These are phyloP conservation scores for Cryptoleucopteryx plumbea DNA, from an alignment of 2,113 vertebrate species.

Conservation along the genomic window DNA sequence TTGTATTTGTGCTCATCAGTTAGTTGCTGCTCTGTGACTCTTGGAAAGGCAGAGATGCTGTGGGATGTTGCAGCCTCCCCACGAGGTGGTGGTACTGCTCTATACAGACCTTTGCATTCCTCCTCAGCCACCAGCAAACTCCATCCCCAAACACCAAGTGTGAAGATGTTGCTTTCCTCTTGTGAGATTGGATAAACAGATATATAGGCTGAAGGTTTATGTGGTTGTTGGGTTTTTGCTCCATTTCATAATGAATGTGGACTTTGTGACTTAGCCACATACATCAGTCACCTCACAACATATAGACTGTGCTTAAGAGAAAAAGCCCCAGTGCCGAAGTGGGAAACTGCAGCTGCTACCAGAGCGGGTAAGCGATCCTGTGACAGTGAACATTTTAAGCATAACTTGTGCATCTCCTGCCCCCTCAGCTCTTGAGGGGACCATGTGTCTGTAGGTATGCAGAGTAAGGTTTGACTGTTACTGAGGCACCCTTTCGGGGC, in stretches of 20 bases:
- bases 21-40: not conserved
- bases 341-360: not conserved
- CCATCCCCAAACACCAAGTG: too few species aligned
- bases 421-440: not conserved
- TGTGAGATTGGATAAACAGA: not conserved
- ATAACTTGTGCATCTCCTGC: not conserved
- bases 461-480: not conserved
- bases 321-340: not conserved
- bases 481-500: not conserved
- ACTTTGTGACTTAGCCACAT: not conserved
- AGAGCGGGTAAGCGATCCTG: not conserved
- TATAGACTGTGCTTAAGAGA: not conserved
- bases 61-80: not conserved
- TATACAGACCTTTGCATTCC: rapidly evolving
- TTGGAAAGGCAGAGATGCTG: not conserved
- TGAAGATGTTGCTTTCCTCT: not conserved
- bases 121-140: not conserved
- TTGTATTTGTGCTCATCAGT: not conserved
- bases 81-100: not conserved
- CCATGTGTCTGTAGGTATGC: not conserved
- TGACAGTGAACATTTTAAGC: not conserved
- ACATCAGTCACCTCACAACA: not conserved
- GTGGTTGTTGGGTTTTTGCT: not conserved
- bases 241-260: not conserved
- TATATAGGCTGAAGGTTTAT: not conserved